Base-by-base conservation (phyloP, 2,797 vertebrate species). In the Chelon auratus region DNA sequence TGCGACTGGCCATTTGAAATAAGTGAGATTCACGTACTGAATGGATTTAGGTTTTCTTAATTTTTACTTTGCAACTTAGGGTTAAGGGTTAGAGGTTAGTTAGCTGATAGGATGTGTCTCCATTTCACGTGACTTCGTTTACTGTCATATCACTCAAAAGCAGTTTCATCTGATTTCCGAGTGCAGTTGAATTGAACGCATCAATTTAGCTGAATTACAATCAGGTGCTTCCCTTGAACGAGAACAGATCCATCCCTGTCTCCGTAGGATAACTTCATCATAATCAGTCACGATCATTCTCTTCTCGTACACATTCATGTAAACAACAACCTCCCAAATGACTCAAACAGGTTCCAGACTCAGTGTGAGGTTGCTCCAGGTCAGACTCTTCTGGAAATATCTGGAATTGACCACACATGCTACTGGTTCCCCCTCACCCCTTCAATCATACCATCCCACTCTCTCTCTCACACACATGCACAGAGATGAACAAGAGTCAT, bases 391-490 rank as follows among this genome's bases (percentile, higher is more conserved):
- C 78, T 91, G 90, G 90, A 92, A 91, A 91, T 85, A 85, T 88
- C 73, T 53, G 68, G 86, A 91, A 89, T 87, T 92, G 90, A 90
- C 90, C 87, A 88, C 92, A 92, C 80, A 89, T 92, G 92, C 90
- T 91, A 90, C 89, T 79, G 87, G 87, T 91, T 88, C 70, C 58
- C 84, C 72, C 65, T 84, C 68, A 80, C 72, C 62, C 77, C 63
- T 76, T 72, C 75, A 78, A 72, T 45, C 80, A 77, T 78, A 66
- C 59, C 47, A 72, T 33, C 69, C 68, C 50, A 51, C 50, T 52
- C 39, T 13, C 37, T 7, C 43, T 15, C 36, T 40, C 57, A 61
- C 53, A 40, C 66, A 62, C 61, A n/a, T 48, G 51, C 55, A 73
- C 11, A 14, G 17, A 75, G 37, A 62, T 8, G 17, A 68, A 60